Percentiles rank a stretch among this genome's conserved stretches.
Conservation (phyloP, 1,140 invertebrate genomes). For the Bombus polaris region DNA sequence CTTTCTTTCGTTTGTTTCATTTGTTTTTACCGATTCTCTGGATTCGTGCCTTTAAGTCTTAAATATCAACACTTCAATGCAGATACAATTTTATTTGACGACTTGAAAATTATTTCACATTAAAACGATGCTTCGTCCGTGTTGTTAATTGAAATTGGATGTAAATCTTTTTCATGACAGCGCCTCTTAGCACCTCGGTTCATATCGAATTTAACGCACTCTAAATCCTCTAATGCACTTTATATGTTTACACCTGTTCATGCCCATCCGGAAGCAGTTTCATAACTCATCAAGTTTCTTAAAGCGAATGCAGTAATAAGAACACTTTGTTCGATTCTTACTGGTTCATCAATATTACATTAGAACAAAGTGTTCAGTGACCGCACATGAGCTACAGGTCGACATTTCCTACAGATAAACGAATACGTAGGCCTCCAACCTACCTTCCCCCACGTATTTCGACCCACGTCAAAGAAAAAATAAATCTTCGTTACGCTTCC, state of each 20-base stretch:
- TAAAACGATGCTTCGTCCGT: no score
- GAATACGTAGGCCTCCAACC: neutral
- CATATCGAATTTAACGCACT: neutral
- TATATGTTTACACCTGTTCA: slow-evolving; percentile 10
- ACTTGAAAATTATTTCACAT: neutral
- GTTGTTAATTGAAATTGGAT: neutral
- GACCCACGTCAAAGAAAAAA: slow-evolving; percentile 13
- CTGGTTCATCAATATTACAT: neutral
- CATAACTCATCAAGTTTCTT: neutral
- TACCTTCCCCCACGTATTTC: neutral
- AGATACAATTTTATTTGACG: neutral
- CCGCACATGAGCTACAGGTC: neutral
- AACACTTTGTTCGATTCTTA: neutral
- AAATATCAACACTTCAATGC: neutral
- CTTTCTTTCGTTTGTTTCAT: neutral
- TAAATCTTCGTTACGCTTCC: neutral
- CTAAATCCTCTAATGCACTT: neutral
- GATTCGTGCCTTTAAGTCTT: neutral
- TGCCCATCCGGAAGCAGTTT: neutral
- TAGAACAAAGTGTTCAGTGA: slow-evolving; percentile 7
- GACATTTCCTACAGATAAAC: slow-evolving; percentile 19
- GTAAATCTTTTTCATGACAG: neutral
- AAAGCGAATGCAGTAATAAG: neutral
- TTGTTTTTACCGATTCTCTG: neutral
- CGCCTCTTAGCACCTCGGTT: neutral